A percentile compares a stretch with the other conserved stretches of the same genome.
These are phyloP conservation scores for Drosophila nigricruria DNA, from an alignment of 2,888 invertebrate genomes.

Conservation along the genomic window DNA sequence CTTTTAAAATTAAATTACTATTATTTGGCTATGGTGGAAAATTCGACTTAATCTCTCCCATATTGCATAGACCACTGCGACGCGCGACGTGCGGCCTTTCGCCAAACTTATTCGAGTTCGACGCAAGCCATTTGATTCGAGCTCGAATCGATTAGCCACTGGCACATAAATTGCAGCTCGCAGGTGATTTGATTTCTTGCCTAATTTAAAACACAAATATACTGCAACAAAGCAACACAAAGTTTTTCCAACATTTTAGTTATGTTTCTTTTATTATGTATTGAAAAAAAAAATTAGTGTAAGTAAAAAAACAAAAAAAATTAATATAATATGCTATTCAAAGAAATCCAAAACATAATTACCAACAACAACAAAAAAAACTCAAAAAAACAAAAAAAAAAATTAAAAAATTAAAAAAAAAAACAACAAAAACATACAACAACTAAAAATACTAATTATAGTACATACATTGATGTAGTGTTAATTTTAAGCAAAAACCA, in stretches of 20 bases:
- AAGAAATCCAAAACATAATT: constrained; percentile 82
- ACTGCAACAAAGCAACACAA: constrained; percentile 58
- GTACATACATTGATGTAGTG: constrained; percentile 82
- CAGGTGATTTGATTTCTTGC: constrained; percentile 71
- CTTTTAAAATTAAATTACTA: constrained; percentile 45
- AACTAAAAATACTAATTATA: constrained; percentile 82
- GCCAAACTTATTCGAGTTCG: constrained; percentile 37
- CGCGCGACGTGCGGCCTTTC: constrained; percentile 31
- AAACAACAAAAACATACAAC: constrained; percentile 46
- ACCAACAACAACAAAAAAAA: constrained; percentile 55
- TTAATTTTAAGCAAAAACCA: constrained; percentile 71
- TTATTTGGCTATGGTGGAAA: constrained; percentile 47
- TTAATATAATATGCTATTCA: constrained; percentile 77
- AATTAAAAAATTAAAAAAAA: constrained; percentile 5
- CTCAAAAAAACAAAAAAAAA: constrained; percentile 8
- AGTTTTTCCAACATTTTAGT: constrained; percentile 56
- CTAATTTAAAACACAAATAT: constrained; percentile 66
- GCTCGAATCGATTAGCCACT: constrained; percentile 70
- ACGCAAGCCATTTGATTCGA: constrained; percentile 1
- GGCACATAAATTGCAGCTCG: constrained; percentile 72
- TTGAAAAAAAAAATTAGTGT: constrained; percentile 53
- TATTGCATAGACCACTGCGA: constrained; percentile 61
- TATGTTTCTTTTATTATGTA: constrained; percentile 66
- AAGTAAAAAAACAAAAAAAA: constrained; percentile 49
- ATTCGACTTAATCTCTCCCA: constrained; percentile 44